Percentiles rank a stretch among this genome's conserved stretches.
These are phyloP conservation scores for Thalassophryne amazonica DNA, from an alignment of 2,797 vertebrate species.

Conservation along the genomic window DNA sequence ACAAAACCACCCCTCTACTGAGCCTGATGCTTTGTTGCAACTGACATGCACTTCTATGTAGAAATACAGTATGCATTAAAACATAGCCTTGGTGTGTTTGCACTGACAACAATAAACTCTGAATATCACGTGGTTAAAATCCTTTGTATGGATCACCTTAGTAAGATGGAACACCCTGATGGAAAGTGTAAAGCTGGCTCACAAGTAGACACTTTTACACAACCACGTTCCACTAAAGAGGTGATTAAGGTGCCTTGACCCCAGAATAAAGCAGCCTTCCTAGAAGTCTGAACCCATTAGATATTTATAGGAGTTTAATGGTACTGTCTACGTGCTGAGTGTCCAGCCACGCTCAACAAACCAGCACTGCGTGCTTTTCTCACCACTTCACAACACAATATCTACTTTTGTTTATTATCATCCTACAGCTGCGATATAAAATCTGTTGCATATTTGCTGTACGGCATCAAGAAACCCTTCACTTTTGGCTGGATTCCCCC, in stretches of 20 bases:
- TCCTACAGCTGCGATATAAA: conserved; percentile 4
- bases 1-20: conserved; percentile 44
- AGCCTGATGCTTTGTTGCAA: conserved; percentile 59
- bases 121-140: too few species aligned
- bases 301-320: conserved; percentile 74
- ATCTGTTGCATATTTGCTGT: conserved; percentile 9
- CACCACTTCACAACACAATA: conserved; percentile 25
- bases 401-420: conserved; percentile 34
- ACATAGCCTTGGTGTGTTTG: conserved; percentile 13
- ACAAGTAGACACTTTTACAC: conserved; percentile 32
- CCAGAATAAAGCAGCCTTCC: conserved; percentile 61
- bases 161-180: conserved; percentile 5
- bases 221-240: conserved; percentile 38
- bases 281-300: conserved; percentile 68
- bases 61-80: conserved; percentile 18
- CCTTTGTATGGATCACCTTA: not conserved
- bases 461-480: conserved; percentile 12
- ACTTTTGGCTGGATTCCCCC: conserved; percentile 7
- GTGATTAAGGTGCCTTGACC: conserved; percentile 57
- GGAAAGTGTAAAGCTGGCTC: conserved; percentile 35
- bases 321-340: conserved; percentile 45
- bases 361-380: conserved; percentile 31
- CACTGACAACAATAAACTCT: conserved; percentile 25
- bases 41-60: conserved; percentile 53
- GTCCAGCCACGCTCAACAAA: conserved; percentile 41